Evolutionary conservation across 2,888 invertebrate species (phyloP).

Genomic region (Drosophila cognata): DNA sequence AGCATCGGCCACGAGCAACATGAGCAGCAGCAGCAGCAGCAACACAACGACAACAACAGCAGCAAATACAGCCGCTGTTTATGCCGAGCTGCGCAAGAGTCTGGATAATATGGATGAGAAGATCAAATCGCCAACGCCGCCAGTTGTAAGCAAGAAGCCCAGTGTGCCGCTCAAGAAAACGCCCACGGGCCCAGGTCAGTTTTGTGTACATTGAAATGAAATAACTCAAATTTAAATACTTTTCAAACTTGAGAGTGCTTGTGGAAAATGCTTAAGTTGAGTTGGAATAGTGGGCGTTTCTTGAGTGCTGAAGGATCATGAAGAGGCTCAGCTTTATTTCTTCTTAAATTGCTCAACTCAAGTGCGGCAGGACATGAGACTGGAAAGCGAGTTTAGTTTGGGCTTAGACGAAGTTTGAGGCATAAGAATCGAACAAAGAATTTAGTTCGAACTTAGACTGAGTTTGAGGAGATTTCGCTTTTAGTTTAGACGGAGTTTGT

Average conservation of each 20-base stretch:
- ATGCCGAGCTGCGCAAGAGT: constrained; percentile 82
- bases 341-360: neutral
- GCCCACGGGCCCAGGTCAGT: constrained; percentile 86
- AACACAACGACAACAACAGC: constrained; percentile 49
- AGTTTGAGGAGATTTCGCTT: too few species aligned
- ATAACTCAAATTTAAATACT: constrained; percentile 18
- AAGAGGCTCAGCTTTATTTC: neutral
- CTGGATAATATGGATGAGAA: constrained; percentile 85
- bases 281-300: neutral
- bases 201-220: constrained; percentile 20
- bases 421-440: too few species aligned
- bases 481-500: too few species aligned
- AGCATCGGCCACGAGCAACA: constrained; percentile 33
- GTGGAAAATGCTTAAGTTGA: neutral
- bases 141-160: constrained; percentile 87
- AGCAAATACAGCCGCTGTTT: constrained; percentile 49
- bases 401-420: too few species aligned
- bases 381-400: neutral
- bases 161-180: constrained; percentile 89
- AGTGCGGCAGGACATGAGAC: neutral
- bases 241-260: neutral
- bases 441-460: too few species aligned
- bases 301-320: neutral
- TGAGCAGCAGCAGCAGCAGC: constrained; percentile 40
- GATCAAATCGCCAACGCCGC: constrained; percentile 85